phyloP scores from a whole-genome alignment of 2,888 invertebrate species.

The Cremastobaeus sp. region DNA sequence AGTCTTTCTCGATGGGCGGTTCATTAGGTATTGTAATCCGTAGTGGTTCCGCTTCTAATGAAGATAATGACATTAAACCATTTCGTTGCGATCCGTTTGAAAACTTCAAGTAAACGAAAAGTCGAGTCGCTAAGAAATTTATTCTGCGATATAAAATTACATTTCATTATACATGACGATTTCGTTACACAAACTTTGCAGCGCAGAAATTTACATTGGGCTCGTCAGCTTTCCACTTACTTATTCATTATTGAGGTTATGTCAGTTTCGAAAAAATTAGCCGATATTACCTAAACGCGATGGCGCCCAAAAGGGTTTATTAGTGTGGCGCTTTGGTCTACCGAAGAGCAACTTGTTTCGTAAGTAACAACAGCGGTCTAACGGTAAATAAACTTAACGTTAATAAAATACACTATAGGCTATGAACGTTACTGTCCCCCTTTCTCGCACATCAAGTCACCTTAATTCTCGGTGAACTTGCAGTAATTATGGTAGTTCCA shows the following conservation, averaged over 20 bases:
- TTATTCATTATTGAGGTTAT: no score
- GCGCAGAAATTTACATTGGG: no score
- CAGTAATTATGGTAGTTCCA: slow-evolving; percentile 68
- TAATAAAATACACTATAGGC: slow-evolving; percentile 74
- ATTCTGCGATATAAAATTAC: slow-evolving; percentile 12
- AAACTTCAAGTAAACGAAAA: slow-evolving; percentile 54
- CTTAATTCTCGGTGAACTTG: slow-evolving; percentile 70
- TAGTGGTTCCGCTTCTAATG: slow-evolving; percentile 73
- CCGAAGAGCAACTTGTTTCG: no score
- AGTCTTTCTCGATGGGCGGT: slow-evolving; percentile 70
- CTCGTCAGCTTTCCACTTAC: no score
- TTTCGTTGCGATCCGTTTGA: slow-evolving; percentile 65
- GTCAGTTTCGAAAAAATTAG: no score
- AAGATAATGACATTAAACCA: slow-evolving; percentile 77
- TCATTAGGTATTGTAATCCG: slow-evolving; percentile 78
- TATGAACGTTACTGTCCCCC: slow-evolving; percentile 60
- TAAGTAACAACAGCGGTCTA: slow-evolving; percentile 63
- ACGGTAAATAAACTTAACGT: slow-evolving; percentile 72
- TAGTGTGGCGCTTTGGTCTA: no score
- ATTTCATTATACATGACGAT: slow-evolving; percentile 7
- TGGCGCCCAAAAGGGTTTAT: no score
- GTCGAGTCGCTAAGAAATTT: slow-evolving; percentile 30
- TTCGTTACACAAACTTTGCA: neutral
- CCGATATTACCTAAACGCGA: no score
- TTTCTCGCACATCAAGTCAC: slow-evolving; percentile 65